Evolutionary conservation across 2,797 vertebrate genomes (phyloP).

Genomic region (Notolepis coatsorum): DNA sequence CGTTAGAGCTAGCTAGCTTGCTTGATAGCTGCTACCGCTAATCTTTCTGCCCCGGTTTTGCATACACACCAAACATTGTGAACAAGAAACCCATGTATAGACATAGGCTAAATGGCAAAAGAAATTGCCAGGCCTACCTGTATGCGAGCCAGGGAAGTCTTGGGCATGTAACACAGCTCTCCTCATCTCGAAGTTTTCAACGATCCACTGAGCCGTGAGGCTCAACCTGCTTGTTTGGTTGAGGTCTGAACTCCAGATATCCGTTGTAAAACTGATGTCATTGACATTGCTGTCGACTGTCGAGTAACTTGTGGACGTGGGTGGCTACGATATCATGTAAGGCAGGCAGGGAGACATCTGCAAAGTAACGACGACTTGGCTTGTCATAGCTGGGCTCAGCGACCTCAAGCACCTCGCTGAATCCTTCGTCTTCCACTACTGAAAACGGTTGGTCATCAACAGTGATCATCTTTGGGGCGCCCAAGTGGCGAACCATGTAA

Average conservation of each 20-base stretch:
- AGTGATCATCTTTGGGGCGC: no score
- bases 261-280: not conserved
- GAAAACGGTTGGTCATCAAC: conserved; percentile 4
- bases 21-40: no score
- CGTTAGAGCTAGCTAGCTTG: no score
- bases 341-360: not conserved
- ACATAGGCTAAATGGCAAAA: no score
- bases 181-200: not conserved
- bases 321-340: not conserved
- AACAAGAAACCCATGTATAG: no score
- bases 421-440: not conserved
- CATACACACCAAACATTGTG: no score
- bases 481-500: no score
- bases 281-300: not conserved
- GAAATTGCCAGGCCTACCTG: no score
- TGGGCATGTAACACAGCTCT: not conserved
- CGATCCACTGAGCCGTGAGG: conserved; percentile 1
- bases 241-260: not conserved
- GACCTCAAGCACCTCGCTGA: not conserved
- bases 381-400: not conserved
- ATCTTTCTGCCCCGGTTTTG: no score
- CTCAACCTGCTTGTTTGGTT: conserved; percentile 2
- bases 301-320: not conserved
- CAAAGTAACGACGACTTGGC: not conserved
- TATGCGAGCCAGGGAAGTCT: not conserved